Evolutionary conservation across 2,888 invertebrate species (phyloP).

Genomic region (Dione vanillae): DNA sequence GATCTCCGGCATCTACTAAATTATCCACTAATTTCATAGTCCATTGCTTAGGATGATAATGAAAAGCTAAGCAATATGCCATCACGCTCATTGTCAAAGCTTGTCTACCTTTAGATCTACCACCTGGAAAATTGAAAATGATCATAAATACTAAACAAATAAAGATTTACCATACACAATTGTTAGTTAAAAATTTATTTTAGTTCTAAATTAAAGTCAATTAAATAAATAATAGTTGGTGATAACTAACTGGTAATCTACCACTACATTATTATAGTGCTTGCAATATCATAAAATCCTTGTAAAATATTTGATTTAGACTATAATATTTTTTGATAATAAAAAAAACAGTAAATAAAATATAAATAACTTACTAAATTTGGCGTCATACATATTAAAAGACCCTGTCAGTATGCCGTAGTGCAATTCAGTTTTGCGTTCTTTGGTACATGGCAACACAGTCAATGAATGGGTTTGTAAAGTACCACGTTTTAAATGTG

Average conservation of each 20-base stretch:
- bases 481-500: conserved; percentile 65
- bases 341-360: background rate
- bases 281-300: too few relatives aligned
- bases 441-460: conserved; percentile 71
- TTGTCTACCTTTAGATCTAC: conserved; percentile 74
- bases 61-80: conserved; percentile 84
- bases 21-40: conserved; percentile 85
- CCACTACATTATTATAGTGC: too few relatives aligned
- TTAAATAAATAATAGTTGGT: too few relatives aligned
- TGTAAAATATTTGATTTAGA: too few relatives aligned
- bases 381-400: conserved; percentile 73
- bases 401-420: conserved; percentile 75
- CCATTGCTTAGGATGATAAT: conserved; percentile 86
- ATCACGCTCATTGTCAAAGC: conserved; percentile 84
- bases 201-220: too few relatives aligned
- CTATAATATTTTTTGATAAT: too few relatives aligned
- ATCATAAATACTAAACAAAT: too few relatives aligned
- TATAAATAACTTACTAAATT: conserved; percentile 63
- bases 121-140: conserved; percentile 54
- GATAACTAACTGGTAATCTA: too few relatives aligned
- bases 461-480: conserved; percentile 75
- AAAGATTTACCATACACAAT: too few relatives aligned
- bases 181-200: too few relatives aligned
- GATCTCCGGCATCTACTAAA: conserved; percentile 81
- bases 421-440: conserved; percentile 64